Evolutionary conservation across 2,113 vertebrate genomes (phyloP), one percentile per base, ranked within the genome.

Genomic region (Pachypanchax playfairii): DNA sequence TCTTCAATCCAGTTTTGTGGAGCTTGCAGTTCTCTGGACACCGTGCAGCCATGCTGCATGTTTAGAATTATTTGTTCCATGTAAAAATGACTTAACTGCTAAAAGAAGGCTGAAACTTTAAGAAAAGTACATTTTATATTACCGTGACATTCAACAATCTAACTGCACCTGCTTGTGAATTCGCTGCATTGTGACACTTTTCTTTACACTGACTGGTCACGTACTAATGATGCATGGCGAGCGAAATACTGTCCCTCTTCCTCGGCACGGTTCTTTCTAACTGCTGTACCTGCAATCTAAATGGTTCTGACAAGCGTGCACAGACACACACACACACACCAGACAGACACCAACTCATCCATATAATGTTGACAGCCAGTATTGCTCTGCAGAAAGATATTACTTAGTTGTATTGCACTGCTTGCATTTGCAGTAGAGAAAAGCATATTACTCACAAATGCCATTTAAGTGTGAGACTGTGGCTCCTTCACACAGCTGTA

Each of bases 401-500:
- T 85, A 87, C 80, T 88, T 83, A 83, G 85, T 80, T 60, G 82
- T 82, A 88, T 87, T 89, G 86, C 86, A 79, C 67, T 82, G 86
- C 86, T 90, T 87, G 88, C 86, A 88, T 74, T 83, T 77, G 77
- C 80, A 74, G 81, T 46, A 70, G 61, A 80, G 75, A 63, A 73
- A 85, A 80, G 73, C 81, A 82, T 74, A 87, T 88, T 88, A 87
- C 66, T 88, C 88, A 84, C 60, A 80, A 80, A 82, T 75, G 55
- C 64, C 76, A 80, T 85, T 82, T 78, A 79, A 51, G 44, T 61
- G 43, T 44, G 52, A 80, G 75, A 78, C 75, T 75, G 67, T 74
- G 77, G 53, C 70, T 80, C 73, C 62, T 82, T 14, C 48, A 26
- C 36, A 48, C 28, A 69, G 41, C 38, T 38, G 28, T 21, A 28